phyloP scores from a whole-genome alignment of 1,140 invertebrate genomes.

The Monomorium pharaonis region DNA sequence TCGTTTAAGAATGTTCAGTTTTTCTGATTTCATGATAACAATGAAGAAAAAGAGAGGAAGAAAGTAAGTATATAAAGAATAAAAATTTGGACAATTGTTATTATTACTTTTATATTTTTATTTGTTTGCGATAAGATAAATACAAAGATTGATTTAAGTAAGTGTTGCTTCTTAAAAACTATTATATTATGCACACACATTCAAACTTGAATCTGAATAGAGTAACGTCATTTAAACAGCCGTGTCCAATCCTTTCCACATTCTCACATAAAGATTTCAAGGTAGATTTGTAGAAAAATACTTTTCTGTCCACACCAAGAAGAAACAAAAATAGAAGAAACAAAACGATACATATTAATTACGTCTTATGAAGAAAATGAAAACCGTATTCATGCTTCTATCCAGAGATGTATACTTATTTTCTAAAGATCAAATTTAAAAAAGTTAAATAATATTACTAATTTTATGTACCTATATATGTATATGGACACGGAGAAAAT shows the following conservation, averaged over 20 bases:
- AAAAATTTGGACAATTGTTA: background rate
- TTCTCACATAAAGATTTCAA: background rate
- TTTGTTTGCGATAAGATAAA: background rate
- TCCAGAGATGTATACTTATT: too few relatives aligned
- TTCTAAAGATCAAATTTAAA: too few relatives aligned
- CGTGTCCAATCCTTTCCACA: slow-evolving; percentile 73
- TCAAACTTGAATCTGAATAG: slow-evolving; percentile 3
- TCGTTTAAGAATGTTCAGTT: too few relatives aligned
- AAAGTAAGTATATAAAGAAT: background rate
- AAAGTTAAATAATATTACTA: too few relatives aligned
- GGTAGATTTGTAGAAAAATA: slow-evolving; percentile 55
- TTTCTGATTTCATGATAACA: too few relatives aligned
- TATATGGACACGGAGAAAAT: too few relatives aligned
- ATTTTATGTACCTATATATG: too few relatives aligned
- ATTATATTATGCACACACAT: too few relatives aligned
- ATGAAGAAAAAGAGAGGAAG: background rate
- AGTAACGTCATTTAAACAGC: slow-evolving; percentile 78
- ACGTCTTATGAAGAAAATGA: background rate
- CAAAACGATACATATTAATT: background rate
- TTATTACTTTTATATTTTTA: background rate
- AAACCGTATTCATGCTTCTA: too few relatives aligned
- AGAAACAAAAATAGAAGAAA: too few relatives aligned
- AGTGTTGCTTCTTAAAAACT: background rate
- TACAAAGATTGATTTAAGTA: background rate
- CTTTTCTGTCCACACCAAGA: slow-evolving; percentile 39